A percentile compares a stretch with the other conserved stretches of the same genome.
These are phyloP conservation scores for Phoxinus phoxinus DNA, from an alignment of 2,113 vertebrate genomes.

Conservation along the genomic window DNA sequence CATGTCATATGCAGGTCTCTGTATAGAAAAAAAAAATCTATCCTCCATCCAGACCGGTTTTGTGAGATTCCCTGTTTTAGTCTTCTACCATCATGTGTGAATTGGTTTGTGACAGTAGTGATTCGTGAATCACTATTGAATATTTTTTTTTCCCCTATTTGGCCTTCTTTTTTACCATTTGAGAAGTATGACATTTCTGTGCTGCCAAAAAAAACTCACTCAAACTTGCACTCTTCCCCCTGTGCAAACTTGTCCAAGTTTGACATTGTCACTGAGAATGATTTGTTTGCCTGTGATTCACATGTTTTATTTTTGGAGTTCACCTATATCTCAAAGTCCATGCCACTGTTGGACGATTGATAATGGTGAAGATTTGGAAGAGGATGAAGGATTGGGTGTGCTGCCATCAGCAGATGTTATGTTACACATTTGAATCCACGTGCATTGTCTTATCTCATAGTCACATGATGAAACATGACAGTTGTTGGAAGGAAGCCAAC, in stretches of 20 bases:
- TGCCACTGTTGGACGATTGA: background rate
- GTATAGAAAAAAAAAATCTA: background rate
- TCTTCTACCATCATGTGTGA: background rate
- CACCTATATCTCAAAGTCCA: constrained; percentile 37
- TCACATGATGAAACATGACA: constrained; percentile 13
- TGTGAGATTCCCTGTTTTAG: background rate
- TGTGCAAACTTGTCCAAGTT: background rate
- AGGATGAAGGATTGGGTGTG: constrained; percentile 5
- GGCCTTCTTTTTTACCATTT: background rate
- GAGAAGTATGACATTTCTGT: background rate
- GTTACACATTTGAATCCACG: background rate
- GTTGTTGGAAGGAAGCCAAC: background rate
- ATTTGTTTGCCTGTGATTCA: constrained; percentile 1
- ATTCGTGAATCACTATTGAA: background rate
- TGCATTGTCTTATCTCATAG: background rate
- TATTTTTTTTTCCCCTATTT: background rate
- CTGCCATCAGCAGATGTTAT: constrained; percentile 28
- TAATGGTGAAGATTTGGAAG: background rate
- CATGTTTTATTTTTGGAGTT: background rate
- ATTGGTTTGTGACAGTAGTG: background rate
- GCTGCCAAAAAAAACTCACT: constrained; percentile 28
- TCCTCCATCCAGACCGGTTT: background rate
- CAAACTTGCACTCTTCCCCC: background rate
- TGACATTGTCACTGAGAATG: background rate
- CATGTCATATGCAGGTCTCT: no score